Base-by-base conservation (phyloP, 2,888 invertebrate genomes). In the Ariolimax columbianus region DNA sequence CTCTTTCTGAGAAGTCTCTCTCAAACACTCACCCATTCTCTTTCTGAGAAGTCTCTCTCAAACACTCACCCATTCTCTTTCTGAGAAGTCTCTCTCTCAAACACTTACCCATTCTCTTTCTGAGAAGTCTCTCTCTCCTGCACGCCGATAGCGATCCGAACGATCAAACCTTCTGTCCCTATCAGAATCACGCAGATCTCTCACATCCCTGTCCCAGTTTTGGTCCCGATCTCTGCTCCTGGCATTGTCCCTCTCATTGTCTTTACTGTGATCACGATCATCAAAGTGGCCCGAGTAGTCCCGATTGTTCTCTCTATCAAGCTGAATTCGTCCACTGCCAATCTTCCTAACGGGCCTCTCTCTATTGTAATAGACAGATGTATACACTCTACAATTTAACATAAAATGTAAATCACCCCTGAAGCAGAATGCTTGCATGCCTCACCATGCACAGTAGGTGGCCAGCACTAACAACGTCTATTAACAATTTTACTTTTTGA, bases 251-350 rank as follows among this genome's bases (percentile, higher is more conserved):
- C 83, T 51, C 33, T 82, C 86, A 7, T 83, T 47, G 40, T 79
- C 79, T n/a, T n/a, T 66, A 36, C 93, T 91, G 40, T 84, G 81
- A 30, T 84, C 84, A n/a, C 83, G 82, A 82, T 40, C 43, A 43
- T 73, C 73, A 19, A 68, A 38, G 9, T 80, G 78, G 51, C 84
- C 84, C 23, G 82, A 82, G 83, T 83, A 87, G 14, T 86, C 88
- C n/a, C 88, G 68, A 19, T 91, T 91, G 59, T 94, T 94, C 92
- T 96, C 96, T 51, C 97, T 95, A 86, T 96, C 95, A 95, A 96
- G 95, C 85, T 91, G 91, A 87, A 98, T 96, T 17, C 98, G 96
- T 0, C 98, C 97, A 90, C 97, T 97, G 9, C 97, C 97, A 91
- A 97, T 63, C 47, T 81, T 85, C 51, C 82, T 66, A 7, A 75